Percentiles rank a stretch among this genome's conserved stretches.
These are phyloP conservation scores for Anolis carolinensis DNA, from an alignment of 2,113 vertebrate species.

Conservation along the genomic window DNA sequence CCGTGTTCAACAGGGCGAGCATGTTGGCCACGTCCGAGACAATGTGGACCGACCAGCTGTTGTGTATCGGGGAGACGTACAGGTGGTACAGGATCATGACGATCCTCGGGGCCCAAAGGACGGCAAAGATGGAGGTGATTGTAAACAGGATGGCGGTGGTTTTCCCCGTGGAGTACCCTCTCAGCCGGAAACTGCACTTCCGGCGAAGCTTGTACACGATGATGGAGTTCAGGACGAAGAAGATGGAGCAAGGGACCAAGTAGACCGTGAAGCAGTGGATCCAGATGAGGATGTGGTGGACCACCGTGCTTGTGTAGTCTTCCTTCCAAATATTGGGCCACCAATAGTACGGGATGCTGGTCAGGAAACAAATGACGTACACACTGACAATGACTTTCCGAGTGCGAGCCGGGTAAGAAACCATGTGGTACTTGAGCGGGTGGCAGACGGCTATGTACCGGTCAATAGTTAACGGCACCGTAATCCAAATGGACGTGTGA, in stretches of 20 bases:
- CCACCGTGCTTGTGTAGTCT: slow-evolving; percentile 80
- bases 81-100: slow-evolving; percentile 93
- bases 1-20: slow-evolving; percentile 94
- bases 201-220: slow-evolving; percentile 90
- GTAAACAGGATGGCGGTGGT: slow-evolving; percentile 95
- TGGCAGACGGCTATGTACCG: slow-evolving; percentile 96
- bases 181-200: slow-evolving; percentile 89
- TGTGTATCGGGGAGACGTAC: slow-evolving; percentile 84
- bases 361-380: slow-evolving; percentile 88
- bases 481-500: slow-evolving; percentile 98
- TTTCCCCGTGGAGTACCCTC: slow-evolving; percentile 93
- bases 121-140: slow-evolving; percentile 93
- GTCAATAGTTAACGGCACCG: slow-evolving; percentile 92
- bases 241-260: slow-evolving; percentile 92
- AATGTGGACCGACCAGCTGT: slow-evolving; percentile 85
- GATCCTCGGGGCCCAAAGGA: slow-evolving; percentile 93
- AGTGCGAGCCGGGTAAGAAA: slow-evolving; percentile 94
- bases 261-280: slow-evolving; percentile 92
- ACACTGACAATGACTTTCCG: slow-evolving; percentile 89
- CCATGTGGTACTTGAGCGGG: slow-evolving; percentile 91
- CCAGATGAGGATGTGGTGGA: slow-evolving; percentile 93
- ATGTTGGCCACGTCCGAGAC: slow-evolving; percentile 93
- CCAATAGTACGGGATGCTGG: slow-evolving; percentile 95
- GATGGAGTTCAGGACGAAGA: slow-evolving; percentile 91
- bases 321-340: slow-evolving; percentile 96